phyloP scores from a whole-genome alignment of 2,888 invertebrate genomes.

The Andrena chrysosceles region DNA sequence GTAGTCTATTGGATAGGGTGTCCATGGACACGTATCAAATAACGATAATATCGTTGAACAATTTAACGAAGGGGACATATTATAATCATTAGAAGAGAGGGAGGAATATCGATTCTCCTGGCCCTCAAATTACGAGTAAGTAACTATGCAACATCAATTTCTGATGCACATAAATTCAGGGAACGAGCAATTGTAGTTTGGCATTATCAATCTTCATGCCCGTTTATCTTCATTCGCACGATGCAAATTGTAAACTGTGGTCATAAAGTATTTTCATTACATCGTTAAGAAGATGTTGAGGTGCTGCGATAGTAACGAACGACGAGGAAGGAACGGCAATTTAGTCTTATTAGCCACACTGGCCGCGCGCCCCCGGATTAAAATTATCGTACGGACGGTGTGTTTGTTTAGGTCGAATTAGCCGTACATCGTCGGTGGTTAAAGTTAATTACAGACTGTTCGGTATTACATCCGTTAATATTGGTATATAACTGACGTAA shows the following conservation, averaged over 20 bases:
- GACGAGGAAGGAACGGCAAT: slow-evolving; percentile 10
- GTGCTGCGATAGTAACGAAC: background rate
- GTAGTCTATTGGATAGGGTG: background rate
- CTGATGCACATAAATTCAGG: background rate
- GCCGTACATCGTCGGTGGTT: slow-evolving; percentile 19
- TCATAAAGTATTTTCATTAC: background rate
- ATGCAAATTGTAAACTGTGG: slow-evolving; percentile 1
- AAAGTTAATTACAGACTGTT: slow-evolving; percentile 51
- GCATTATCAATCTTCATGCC: background rate
- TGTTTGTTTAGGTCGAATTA: slow-evolving; percentile 43
- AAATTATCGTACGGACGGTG: slow-evolving; percentile 2
- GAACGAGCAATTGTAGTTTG: background rate
- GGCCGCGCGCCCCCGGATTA: background rate
- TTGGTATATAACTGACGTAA: slow-evolving; percentile 56
- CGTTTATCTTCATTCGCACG: background rate
- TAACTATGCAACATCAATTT: background rate
- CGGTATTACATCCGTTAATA: slow-evolving; percentile 42
- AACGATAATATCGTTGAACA: slow-evolving; percentile 25
- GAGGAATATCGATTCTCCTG: background rate
- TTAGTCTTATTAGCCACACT: slow-evolving; percentile 13
- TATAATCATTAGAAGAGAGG: background rate
- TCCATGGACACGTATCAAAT: slow-evolving; percentile 17
- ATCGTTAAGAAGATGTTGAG: background rate
- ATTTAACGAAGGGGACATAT: background rate
- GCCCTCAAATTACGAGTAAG: background rate